Evolutionary conservation across 2,113 vertebrate genomes (phyloP), one percentile per base, ranked within the genome.

Genomic region (Bagarius yarrelli): DNA sequence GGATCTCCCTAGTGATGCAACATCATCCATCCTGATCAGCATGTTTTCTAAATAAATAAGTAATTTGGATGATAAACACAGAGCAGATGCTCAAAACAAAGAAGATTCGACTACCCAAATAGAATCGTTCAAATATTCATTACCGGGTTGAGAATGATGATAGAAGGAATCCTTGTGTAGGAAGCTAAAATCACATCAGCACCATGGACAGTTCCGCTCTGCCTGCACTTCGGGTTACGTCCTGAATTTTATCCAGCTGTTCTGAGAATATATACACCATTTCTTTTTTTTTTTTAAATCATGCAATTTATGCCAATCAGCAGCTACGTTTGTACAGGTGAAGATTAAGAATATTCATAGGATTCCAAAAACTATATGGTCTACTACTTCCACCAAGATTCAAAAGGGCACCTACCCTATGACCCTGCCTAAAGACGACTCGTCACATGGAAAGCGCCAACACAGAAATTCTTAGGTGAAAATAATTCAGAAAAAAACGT

Each of bases 181-280:
- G 34, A 15, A 73, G 25, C 15, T 14, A 14, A n/a, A 76, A 47
- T 15, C 18, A 34, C 5, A 21, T 78, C 81, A 83, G 76, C 32
- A 83, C 81, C 81, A 83, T 19, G 81, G 81, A 79, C 81, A 83
- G 81, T 27, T 79, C 66, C 15, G 18, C 52, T 57, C 13, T 21
- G 44, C 36, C 67, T 72, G 6, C 34, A 56, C 30, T n/a, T 71
- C 8, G 19, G 11, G 50, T 47, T 70, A 18, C 8, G 3, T n/a
- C 66, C 66, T 6, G 23, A 67, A 44, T 3, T 36, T 19, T 0
- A n/a, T 23, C 13, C 64, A 50, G 40, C 67, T 70, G 67, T 19
- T 27, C 69, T 9, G 8, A 70, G 67, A 5, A 70, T 27, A 25
- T 27, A 50, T 8, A 18, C n/a, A 21, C 25, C 5, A 52, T 40